Percentiles rank a stretch among this genome's conserved stretches.
Conservation (phyloP, 2,888 invertebrate species). For the Brassicogethes aeneus region DNA sequence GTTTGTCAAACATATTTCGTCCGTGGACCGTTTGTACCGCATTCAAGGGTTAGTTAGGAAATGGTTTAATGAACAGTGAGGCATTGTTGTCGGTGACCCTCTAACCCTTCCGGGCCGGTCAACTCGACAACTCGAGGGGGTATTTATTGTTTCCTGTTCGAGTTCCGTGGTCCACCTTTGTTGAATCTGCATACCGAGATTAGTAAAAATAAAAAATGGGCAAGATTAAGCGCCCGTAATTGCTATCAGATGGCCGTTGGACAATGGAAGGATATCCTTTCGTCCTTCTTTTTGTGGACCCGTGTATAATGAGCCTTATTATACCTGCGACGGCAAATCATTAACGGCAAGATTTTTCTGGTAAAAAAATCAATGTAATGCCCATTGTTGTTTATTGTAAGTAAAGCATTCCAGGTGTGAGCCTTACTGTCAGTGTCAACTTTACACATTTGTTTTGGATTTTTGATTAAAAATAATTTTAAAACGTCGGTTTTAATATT, state of each 20-base stretch:
- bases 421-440: too few species aligned
- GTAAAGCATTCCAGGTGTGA: too few species aligned
- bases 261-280: conserved; percentile 1
- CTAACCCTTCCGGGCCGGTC: conserved; percentile 23
- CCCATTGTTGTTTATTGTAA: too few species aligned
- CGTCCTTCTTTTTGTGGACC: conserved; percentile 12
- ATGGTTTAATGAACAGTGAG: background rate
- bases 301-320: conserved; percentile 23
- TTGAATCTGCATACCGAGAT: conserved; percentile 27
- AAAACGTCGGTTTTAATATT: too few species aligned
- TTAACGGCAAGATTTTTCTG: too few species aligned
- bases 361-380: too few species aligned
- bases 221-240: conserved; percentile 23
- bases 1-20: background rate
- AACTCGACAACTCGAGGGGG: conserved; percentile 18
- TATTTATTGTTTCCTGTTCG: conserved; percentile 30
- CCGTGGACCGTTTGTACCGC: background rate
- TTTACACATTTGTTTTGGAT: too few species aligned
- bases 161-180: conserved; percentile 27
- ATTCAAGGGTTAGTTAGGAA: background rate
- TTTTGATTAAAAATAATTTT: too few species aligned
- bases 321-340: conserved; percentile 18
- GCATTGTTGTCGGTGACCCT: conserved; percentile 1
- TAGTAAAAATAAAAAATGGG: conserved; percentile 27
- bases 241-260: conserved; percentile 13